These are phyloP conservation scores for Notodonta dromedarius DNA, from an alignment of 2,888 invertebrate species.

Conservation along the genomic window DNA sequence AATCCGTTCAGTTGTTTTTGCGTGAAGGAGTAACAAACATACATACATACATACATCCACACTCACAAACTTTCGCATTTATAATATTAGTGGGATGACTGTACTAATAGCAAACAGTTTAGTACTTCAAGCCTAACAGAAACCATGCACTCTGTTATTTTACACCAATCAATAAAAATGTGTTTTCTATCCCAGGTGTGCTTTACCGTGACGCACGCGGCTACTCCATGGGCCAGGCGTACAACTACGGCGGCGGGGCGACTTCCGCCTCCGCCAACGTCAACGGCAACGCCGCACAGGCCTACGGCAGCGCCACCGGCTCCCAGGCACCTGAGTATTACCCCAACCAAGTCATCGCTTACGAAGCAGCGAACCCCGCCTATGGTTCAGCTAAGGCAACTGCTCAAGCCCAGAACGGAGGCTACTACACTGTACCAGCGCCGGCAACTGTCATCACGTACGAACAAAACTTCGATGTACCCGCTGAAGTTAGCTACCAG, in stretches of 20 bases:
- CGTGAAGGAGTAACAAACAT: too few relatives aligned
- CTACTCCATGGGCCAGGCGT: conserved; percentile 60
- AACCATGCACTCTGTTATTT: background rate
- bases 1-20: too few relatives aligned
- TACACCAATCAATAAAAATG: background rate
- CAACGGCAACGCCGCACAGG: conserved; percentile 50
- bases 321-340: conserved; percentile 25
- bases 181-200: conserved; percentile 45
- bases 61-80: too few relatives aligned
- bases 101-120: too few relatives aligned
- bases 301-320: conserved; percentile 50
- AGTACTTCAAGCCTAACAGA: background rate
- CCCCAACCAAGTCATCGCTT: conserved; percentile 54
- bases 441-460: conserved; percentile 68
- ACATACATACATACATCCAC: too few relatives aligned
- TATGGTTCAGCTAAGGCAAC: conserved; percentile 39
- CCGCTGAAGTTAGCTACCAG: conserved; percentile 32
- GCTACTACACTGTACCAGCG: conserved; percentile 61
- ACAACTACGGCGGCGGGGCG: conserved; percentile 52
- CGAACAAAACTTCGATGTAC: conserved; percentile 60
- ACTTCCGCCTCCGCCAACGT: conserved; percentile 59
- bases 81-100: too few relatives aligned
- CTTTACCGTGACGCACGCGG: conserved; percentile 67
- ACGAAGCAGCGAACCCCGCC: conserved; percentile 14
- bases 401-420: conserved; percentile 39